Conservation (phyloP, 1,140 invertebrate species). For the Tenebrio molitor region DNA sequence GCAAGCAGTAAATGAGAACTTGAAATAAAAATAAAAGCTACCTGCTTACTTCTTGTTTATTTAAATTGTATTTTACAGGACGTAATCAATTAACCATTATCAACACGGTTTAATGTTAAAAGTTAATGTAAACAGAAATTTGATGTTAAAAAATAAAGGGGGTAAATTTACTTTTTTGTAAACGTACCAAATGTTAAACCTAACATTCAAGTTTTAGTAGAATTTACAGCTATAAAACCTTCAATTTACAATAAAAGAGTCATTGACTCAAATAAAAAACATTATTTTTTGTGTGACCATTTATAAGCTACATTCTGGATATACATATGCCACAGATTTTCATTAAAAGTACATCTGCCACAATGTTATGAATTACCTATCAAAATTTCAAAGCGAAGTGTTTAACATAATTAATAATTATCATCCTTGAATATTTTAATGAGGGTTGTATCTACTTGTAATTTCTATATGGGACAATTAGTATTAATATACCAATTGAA, state of each 20-base stretch:
- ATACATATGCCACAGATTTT: no score
- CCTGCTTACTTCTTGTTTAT: conserved; percentile 4
- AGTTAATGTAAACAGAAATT: conserved; percentile 15
- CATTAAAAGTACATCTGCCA: no score
- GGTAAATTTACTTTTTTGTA: not conserved
- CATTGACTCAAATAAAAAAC: conserved; percentile 7
- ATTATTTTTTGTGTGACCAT: conserved; percentile 2
- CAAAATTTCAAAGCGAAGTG: no score
- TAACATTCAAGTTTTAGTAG: conserved; percentile 2
- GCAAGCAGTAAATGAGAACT: no score
- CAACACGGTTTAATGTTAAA: not conserved
- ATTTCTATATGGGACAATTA: no score
- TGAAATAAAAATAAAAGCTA: no score
- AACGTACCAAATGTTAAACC: not conserved
- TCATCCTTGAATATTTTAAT: no score
- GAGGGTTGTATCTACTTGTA: no score
- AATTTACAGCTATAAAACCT: conserved; percentile 20
- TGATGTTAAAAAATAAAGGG: conserved; percentile 14
- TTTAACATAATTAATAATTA: no score
- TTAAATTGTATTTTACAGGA: not conserved
- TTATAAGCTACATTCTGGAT: not conserved
- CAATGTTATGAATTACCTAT: no score
- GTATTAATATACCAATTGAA: no score
- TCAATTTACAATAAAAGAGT: conserved; percentile 28
- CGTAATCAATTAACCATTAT: conserved; percentile 3